Conservation (phyloP, 2,113 vertebrate species). For the Cheirogaleus medius region DNA sequence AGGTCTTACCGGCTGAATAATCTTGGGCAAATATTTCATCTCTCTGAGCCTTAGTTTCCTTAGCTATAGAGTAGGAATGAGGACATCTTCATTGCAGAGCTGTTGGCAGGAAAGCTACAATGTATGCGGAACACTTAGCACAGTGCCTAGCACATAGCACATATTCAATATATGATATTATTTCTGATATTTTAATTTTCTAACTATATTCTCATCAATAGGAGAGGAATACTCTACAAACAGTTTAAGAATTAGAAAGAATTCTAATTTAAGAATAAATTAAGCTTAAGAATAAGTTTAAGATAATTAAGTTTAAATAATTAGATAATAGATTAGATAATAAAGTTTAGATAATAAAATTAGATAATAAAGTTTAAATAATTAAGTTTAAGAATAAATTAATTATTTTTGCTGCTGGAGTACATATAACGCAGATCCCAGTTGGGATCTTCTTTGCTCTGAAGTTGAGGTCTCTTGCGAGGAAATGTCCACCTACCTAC, state of each 20-base stretch:
- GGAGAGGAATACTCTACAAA: not conserved
- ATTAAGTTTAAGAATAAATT: no score
- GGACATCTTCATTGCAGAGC: not conserved
- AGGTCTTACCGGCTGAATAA: not conserved
- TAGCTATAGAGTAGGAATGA: not conserved
- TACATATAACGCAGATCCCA: not conserved
- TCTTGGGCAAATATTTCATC: not conserved
- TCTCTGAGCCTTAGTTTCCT: not conserved
- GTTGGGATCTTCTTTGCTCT: not conserved
- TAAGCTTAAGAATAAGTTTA: no score
- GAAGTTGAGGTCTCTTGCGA: not conserved
- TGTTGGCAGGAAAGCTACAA: not conserved
- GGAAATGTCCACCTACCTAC: not conserved
- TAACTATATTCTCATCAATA: not conserved
- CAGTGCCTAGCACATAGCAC: not conserved
- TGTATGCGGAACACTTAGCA: not conserved
- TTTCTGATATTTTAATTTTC: not conserved
- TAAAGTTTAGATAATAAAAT: no score
- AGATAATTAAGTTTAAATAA: no score
- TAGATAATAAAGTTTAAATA: no score
- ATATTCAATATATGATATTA: not conserved
- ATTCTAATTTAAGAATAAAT: no score
- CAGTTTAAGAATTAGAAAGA: not conserved
- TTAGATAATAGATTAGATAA: no score
- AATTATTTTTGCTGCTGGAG: not conserved